Base-by-base conservation (phyloP, 1,140 invertebrate genomes). In the Drosophila elegans region DNA sequence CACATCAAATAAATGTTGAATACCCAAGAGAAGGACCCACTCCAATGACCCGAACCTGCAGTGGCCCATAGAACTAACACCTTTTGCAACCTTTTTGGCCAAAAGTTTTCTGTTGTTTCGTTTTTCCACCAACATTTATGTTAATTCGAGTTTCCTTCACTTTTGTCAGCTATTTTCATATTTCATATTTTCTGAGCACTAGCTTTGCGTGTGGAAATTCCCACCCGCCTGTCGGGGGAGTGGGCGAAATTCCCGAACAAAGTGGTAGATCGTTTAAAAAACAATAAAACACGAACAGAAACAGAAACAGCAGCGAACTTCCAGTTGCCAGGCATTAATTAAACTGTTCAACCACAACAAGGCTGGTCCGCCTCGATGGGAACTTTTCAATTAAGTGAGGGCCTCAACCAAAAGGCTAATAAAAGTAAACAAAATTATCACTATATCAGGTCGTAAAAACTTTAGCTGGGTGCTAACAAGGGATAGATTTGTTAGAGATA, bases 1-100 rank as follows among this genome's bases (percentile, higher is more conserved):
- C 90, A 91, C 90, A 91, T 91, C 90, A 91, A 91, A 91, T 91
- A 91, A 91, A 91, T 91, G 90, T 91, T 91, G 80, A 91, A 86
- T 83, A 79, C 44, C 72, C 75, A 73, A 77, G 61, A 54, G 39
- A 60, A 48, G 45, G 49, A 32, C 29, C 29, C 41, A 32, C 38
- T 29, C 53, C 53, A 32, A 46, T 44, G 21, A 11, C 6, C 13
- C 29, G 6, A 44, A 52, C 39, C 41, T 45, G 10, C 59, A 16
- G 39, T 48, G 48, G 38, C 61, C 57, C 54, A 64, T 59, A 74
- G 55, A 60, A 51, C 75, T 76, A 89, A 83, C 83, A 88, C 83
- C 83, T 83, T 74, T 68, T 45, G 74, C 80, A 71, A 71, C 56
- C 56, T 76, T 53, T 53, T 84, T 66, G 57, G 60, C 73, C 73